Base-by-base conservation (phyloP, 2,797 vertebrate genomes). In the Pterois miles region DNA sequence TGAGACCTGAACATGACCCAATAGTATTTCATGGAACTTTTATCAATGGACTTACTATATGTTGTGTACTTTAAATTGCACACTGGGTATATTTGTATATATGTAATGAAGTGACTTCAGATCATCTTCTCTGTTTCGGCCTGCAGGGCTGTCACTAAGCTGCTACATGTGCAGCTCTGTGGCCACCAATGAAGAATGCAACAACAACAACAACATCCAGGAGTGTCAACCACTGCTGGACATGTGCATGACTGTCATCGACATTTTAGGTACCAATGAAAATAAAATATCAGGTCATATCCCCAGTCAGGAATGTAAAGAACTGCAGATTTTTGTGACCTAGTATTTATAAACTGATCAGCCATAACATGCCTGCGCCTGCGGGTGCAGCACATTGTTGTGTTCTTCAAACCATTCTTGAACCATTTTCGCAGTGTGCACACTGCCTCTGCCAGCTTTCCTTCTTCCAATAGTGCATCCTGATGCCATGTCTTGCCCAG, bases 201-300 rank as follows among this genome's bases (percentile, higher is more conserved):
- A 94, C 91, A 16, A 89, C 74, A 95, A 93, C 90, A 31, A 34
- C 20, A 89, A 36, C 65, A 65, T 13, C 5, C 72, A 84, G 72
- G 48, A 70, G 20, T 94, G 94, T 34, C 76, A 65, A 56, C 6
- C 65, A 14, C 90, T 87, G 0, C 83, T 86, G 43, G 84, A 94
- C 84, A 92, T 83, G 3, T 95, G 94, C 86, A 94, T 95, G 94
- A 94, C 91, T 27, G 40, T 46, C 1, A 46, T 93, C 2, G 92
- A 88, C 88, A 90, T 29, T 22, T 4, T 27, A 16, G 94, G 94
- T 95, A 82, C 86, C 6, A 29, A 23, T 23, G 38, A 62, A 36
- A 20, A 71, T 16, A 29, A 46, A 25, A 14, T 8, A 11, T 48
- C 20, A 36, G 12, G 1, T 63, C 36, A 27, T 40, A 23, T 13